Percentiles rank a stretch among this genome's conserved stretches.
Conservation (phyloP, 2,888 invertebrate species). For the Drosophila algonquin region DNA sequence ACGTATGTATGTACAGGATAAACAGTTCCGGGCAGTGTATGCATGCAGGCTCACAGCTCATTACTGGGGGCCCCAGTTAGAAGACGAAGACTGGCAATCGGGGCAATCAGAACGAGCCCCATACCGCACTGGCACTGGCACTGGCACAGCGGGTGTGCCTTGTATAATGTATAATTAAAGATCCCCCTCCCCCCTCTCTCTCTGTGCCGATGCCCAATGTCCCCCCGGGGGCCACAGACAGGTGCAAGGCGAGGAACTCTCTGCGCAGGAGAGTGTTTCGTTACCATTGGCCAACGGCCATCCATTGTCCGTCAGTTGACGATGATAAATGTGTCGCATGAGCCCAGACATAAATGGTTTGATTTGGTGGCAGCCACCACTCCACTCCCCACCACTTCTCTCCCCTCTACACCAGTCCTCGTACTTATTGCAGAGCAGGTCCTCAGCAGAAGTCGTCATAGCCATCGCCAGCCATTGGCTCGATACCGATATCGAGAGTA, state of each 20-base stretch:
- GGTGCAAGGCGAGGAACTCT: constrained; percentile 56
- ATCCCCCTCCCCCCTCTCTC: constrained; percentile 37
- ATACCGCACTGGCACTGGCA: constrained; percentile 71
- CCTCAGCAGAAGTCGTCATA: constrained; percentile 17
- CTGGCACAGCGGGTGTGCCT: constrained; percentile 77
- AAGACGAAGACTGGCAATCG: constrained; percentile 12
- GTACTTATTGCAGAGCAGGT: background rate
- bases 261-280: too few species aligned
- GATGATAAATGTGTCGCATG: constrained; percentile 74
- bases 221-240: constrained; percentile 56
- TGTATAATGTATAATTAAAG: constrained; percentile 69
- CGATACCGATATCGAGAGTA: constrained; percentile 47
- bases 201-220: background rate
- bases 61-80: constrained; percentile 62
- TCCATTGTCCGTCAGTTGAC: constrained; percentile 57
- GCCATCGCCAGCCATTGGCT: constrained; percentile 32
- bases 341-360: constrained; percentile 75
- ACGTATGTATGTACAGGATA: background rate
- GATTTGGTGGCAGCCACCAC: constrained; percentile 68
- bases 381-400: constrained; percentile 2
- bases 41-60: constrained; percentile 9
- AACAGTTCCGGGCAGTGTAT: constrained; percentile 19
- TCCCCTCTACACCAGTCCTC: background rate
- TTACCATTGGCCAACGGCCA: background rate
- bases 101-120: constrained; percentile 29